Evolutionary conservation across 2,888 invertebrate species (phyloP), one percentile per base, ranked within the genome.

Genomic region (Ormyrus labotus): DNA sequence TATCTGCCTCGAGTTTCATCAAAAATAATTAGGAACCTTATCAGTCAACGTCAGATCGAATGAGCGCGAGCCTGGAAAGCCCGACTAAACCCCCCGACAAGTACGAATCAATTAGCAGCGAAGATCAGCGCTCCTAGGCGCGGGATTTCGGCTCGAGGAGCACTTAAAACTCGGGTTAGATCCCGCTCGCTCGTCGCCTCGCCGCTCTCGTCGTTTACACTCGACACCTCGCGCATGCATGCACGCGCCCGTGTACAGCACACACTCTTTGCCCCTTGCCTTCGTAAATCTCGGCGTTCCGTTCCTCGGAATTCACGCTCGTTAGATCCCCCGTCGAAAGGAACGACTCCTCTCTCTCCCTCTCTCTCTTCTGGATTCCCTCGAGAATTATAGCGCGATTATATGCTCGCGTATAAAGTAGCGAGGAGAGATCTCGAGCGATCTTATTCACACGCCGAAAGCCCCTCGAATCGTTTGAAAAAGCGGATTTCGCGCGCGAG

Each of bases 241-340:
- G 11, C 58, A 61, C 48, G 45, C 60, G 9, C 13, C 7, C 6
- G 60, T 7, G 34, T 7, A 19, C 13, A 34, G 58, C 47, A 51
- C 47, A 51, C 63, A 57, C 55, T 34, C 34, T 34, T 34, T 53
- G 61, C 50, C 6, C 47, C 67, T 45, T 45, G 61, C 45, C 69
- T 65, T 34, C 34, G 34, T 34, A 34, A 34, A 34, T 34, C 34
- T 2, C 50, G 60, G 19, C 57, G 55, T 64, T 72, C 58, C 72
- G 58, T 58, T 68, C 67, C 82, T 74, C 67, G 83, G 84, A 82
- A 83, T 84, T 84, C 80, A 81, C 83, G 83, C 84, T 83, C 82
- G 80, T 84, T 84, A 84, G 82, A 83, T 70, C 55, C 65, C 34
- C 51, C 80, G 72, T 61, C 81, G 81, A 83, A 81, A 79, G 82